Evolutionary conservation across 2,888 invertebrate genomes (phyloP), one percentile per base, ranked within the genome.

Genomic region (Biston stratarius): DNA sequence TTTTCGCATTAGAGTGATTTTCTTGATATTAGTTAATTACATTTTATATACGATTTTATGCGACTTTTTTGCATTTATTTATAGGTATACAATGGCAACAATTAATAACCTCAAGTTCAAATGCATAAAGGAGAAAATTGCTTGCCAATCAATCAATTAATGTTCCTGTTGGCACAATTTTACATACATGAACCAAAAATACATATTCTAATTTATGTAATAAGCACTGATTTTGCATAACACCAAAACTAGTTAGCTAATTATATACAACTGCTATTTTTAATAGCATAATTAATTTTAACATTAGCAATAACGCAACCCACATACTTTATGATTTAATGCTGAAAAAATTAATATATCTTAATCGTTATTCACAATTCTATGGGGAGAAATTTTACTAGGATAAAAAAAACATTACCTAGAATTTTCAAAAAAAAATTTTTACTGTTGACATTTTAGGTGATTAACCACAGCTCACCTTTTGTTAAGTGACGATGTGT

Each of bases 211-310:
- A 45, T 6, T 48, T 48, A 24, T 48, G 8, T n/a, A 33, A 8
- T 6, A 6, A 36, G 6, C n/a, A 55, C 24, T 52, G 38, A 42
- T 55, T 42, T 42, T 42, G 11, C 24, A 5, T 38, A 44, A n/a
- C 33, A 42, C 55, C 15, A 53, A 53, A 53, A 42, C 24, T 55
- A 55, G 55, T 42, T 55, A 55, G 55, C 33, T n/a, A 55, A 55
- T 33, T 55, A 33, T 55, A 55, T 42, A 55, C 40, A 24, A 40
- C 15, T 15, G 40, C 40, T 53, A 40, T 24, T 58, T 24, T n/a
- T 59, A 48, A 48, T 48, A 59, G 12, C 33, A 11, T 9, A n/a
- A 8, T 52, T 14, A 55, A 15, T 11, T 53, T 14, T 15, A 57
- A n/a, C n/a, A 51, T 34, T 51, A 51, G n/a, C 15, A 47, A 8